Base-by-base conservation (phyloP, 2,888 invertebrate species). In the Philereme vetulata region DNA sequence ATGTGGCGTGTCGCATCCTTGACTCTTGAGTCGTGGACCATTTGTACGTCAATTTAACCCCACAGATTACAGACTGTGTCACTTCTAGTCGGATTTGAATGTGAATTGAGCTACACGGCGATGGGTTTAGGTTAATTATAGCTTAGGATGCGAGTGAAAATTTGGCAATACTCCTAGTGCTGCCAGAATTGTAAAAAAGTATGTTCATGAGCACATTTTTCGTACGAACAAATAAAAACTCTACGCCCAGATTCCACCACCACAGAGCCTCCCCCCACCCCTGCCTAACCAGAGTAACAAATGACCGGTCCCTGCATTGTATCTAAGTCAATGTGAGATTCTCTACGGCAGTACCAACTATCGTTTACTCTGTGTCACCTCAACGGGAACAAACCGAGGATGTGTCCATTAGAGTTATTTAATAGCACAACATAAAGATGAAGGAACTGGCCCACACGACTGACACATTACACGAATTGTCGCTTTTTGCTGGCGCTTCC, bases 361-460 rank as follows among this genome's bases (percentile, higher is more conserved):
- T 8, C 21, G 8, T n/a, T 5, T 43, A 7, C n/a, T 21, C 61
- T 56, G 50, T 49, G 72, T 55, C 71, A 70, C 66, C 76, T 72
- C 82, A 84, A 82, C 87, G 77, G 85, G 84, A 84, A 82, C 83
- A 66, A 56, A 61, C 64, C 71, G 75, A 82, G 85, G 86, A 86
- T 82, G 83, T 77, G 64, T 71, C 78, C 74, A 86, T 85, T 85
- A 65, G 56, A 76, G 78, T 85, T 82, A 84, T 83, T 82, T 85
- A 81, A 80, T 86, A 84, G 81, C 82, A 81, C 77, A 83, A 81
- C 79, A 78, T 83, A 82, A 84, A 82, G 84, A 80, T 82, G 82
- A 64, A 77, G 78, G 80, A 78, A 77, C 74, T 70, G 64, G 78
- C 76, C 76, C 74, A 79, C 80, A 68, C 73, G 62, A 66, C 34